Evolutionary conservation across 2,888 invertebrate genomes (phyloP), one percentile per base, ranked within the genome.

Genomic region (Dicroscelio sp.): DNA sequence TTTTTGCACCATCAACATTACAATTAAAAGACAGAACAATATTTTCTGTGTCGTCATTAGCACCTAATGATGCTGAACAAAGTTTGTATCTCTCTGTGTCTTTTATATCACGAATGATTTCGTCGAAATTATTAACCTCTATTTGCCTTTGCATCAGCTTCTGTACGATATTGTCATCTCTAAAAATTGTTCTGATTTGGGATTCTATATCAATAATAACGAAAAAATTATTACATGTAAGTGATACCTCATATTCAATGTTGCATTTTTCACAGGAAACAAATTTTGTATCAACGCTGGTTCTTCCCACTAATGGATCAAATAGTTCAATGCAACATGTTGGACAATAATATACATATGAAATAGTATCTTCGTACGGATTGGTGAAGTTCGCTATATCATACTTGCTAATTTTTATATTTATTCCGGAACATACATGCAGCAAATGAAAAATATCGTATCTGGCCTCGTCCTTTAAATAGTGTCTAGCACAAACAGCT

Each of bases 1-100:
- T 48, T 67, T 60, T 23, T 0, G 69, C 67, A 12, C 80, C 69
- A 33, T 80, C 80, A 1, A 30, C 33, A 43, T 67, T 80, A 14
- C 1, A 35, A 55, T 80, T 80, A 0, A 67, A 27, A 2, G 78
- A 38, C 23, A 78, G 6, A 31, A 78, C n/a, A 12, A 58, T 5
- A 65, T 17, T 65, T 63, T 25, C 14, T 10, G 14, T 12, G 35
- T 65, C 6, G 1, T 35, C 35, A n/a, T 65, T 35, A 63, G 30
- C 10, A 10, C 23, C 23, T 1, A 58, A 23, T 48, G 48, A 48
- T 1, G 2, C 20, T 48, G 14, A 17, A 48, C 8, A 48, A 48
- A 48, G 8, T 17, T 17, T 14, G 20, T 48, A 20, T 48, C 48
- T 48, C 14, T 2, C 20, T 14, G 48, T 48, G 20, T 48, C 48